Evolutionary conservation across 2,113 vertebrate species (phyloP), one percentile per base, ranked within the genome.

Genomic region (Channa argus): DNA sequence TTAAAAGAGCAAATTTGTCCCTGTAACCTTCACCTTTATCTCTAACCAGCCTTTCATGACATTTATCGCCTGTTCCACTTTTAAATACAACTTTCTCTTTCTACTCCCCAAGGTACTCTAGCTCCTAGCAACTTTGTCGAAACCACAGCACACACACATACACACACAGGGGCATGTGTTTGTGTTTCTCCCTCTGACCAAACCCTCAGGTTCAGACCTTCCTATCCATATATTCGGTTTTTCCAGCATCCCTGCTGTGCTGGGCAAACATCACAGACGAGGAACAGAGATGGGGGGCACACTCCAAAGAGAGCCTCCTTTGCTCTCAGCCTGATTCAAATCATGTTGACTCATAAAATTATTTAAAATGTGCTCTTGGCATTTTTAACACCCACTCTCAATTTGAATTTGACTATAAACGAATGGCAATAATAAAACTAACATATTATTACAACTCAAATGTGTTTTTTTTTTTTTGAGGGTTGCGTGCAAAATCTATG

Each of bases 311-410:
- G 9, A 75, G 13, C 55, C 58, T 68, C 59, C 45, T 77, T 80
- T 86, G 71, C 87, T 88, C 84, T 87, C 77, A 84, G 72, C 60
- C 75, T 68, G 58, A 74, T 87, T 88, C 72, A 74, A 82, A 84
- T 78, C n/a, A 3, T 70, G 58, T 74, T 85, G 84, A 61, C 85
- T 90, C 71, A 74, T 80, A 54, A 71, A 78, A 82, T 83, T 69
- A 89, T 89, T 87, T 78, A 83, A 77, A 82, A 83, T 76, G 68
- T 51, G 44, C 78, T 78, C 54, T 44, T 62, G 49, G 78, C 75
- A 63, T 88, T 85, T 24, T 79, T 67, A 68, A 73, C 74, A 75
- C 63, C 52, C 64, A 67, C 72, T 77, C 82, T 69, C 41, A 53
- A 64, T 85, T 82, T 64, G 53, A 80, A 79, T 76, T n/a, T 2